phyloP scores from a whole-genome alignment of 2,797 vertebrate genomes.

The Pseudochromis fuscus region DNA sequence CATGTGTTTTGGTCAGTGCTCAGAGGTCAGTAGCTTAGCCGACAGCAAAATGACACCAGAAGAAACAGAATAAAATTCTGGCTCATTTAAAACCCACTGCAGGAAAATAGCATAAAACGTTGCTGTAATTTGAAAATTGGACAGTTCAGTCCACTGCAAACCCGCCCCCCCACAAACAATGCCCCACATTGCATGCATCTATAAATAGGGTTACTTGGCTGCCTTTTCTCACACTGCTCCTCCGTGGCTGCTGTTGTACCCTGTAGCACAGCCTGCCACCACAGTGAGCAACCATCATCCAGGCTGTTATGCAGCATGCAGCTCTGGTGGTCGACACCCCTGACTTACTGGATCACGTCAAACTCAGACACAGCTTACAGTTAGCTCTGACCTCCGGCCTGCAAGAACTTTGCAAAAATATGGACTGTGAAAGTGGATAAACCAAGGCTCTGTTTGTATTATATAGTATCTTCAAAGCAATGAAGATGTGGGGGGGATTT shows the following conservation, averaged over 20 bases:
- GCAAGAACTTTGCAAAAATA: constrained; percentile 44
- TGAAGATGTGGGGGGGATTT: not conserved
- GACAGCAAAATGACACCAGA: constrained; percentile 11
- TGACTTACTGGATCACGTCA: constrained; percentile 69
- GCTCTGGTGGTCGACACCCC: constrained; percentile 60
- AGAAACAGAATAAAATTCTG: not conserved
- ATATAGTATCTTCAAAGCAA: too few relatives aligned
- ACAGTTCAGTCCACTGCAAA: constrained; percentile 41
- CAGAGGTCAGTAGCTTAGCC: constrained; percentile 16
- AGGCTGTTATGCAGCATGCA: constrained; percentile 51
- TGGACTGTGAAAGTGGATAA: not conserved
- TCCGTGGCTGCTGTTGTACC: constrained; percentile 52
- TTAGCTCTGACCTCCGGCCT: constrained; percentile 49
- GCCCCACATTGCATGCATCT: constrained; percentile 69
- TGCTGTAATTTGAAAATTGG: constrained; percentile 37
- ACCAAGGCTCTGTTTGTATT: constrained; percentile 4
- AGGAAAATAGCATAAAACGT: constrained; percentile 2
- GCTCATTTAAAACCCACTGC: constrained; percentile 23
- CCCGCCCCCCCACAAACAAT: constrained; percentile 52
- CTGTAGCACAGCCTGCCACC: constrained; percentile 59
- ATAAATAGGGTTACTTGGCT: constrained; percentile 73
- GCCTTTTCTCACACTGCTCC: constrained; percentile 43
- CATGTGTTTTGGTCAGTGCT: constrained; percentile 28
- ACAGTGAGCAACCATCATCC: constrained; percentile 44
- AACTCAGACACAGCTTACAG: constrained; percentile 34